Percentiles rank a stretch among this genome's conserved stretches.
phyloP scores from a whole-genome alignment of 1,140 invertebrate genomes.

The Vanessa atalanta region DNA sequence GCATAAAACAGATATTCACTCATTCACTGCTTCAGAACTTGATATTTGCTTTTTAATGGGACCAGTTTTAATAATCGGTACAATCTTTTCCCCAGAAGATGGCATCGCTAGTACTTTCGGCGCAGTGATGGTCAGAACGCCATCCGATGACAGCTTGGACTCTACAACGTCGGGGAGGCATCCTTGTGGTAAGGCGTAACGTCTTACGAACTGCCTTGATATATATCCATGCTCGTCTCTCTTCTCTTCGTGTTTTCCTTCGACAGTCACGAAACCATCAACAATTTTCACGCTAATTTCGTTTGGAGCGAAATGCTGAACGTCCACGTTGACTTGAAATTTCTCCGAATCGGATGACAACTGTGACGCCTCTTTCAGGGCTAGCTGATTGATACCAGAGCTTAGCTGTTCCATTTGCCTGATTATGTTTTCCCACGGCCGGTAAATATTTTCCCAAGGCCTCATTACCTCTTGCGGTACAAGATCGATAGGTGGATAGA shows the following conservation, averaged over 20 bases:
- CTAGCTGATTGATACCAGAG: constrained; percentile 52
- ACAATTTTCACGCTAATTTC: constrained; percentile 91
- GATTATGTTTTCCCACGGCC: constrained; percentile 50
- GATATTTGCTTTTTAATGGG: constrained; percentile 59
- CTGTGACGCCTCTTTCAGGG: constrained; percentile 48
- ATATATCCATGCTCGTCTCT: constrained; percentile 87
- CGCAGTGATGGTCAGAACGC: constrained; percentile 85
- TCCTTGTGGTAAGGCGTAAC: constrained; percentile 86
- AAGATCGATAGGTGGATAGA: constrained; percentile 46
- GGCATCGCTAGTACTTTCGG: constrained; percentile 78
- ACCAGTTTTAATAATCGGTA: constrained; percentile 69
- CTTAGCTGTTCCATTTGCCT: constrained; percentile 59
- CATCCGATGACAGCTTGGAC: constrained; percentile 88
- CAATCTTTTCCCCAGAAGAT: constrained; percentile 62
- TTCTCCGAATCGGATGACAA: constrained; percentile 61
- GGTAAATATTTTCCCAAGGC: constrained; percentile 47
- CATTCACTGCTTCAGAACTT: constrained; percentile 10
- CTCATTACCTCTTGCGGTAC: constrained; percentile 49
- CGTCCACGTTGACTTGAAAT: constrained; percentile 88
- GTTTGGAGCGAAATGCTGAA: constrained; percentile 91
- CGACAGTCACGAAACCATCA: constrained; percentile 84
- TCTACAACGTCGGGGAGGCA: constrained; percentile 85
- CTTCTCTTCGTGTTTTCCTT: constrained; percentile 89
- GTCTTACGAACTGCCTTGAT: constrained; percentile 86
- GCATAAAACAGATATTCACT: not conserved